A percentile compares a stretch with the other conserved stretches of the same genome.
phyloP scores from a whole-genome alignment of 2,888 invertebrate genomes.

The Dolichomitus sp. region DNA sequence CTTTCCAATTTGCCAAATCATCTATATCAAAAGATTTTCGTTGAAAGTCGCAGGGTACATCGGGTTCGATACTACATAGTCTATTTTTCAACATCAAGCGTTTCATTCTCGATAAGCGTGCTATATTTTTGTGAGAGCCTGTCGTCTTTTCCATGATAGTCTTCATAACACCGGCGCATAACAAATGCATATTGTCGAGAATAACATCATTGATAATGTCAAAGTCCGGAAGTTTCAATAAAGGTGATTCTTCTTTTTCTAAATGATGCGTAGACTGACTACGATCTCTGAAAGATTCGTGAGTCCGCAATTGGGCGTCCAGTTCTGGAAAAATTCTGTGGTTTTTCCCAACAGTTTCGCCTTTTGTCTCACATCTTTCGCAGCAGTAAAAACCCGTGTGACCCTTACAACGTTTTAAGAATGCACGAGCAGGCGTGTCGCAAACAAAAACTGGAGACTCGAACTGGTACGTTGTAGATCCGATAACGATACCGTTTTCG shows the following conservation, averaged over 20 bases:
- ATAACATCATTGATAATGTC: slow-evolving; percentile 8
- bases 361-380: slow-evolving; percentile 62
- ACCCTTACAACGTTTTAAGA: slow-evolving; percentile 58
- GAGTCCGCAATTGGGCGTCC: slow-evolving; percentile 16
- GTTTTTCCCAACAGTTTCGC: slow-evolving; percentile 32
- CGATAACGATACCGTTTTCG: slow-evolving; percentile 20
- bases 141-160: slow-evolving; percentile 29
- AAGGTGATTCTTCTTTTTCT: slow-evolving; percentile 7
- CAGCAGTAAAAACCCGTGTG: slow-evolving; percentile 66
- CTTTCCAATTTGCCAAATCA: slow-evolving; percentile 47
- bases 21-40: slow-evolving; percentile 57
- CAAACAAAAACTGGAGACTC: slow-evolving; percentile 44
- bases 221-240: slow-evolving; percentile 16
- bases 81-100: slow-evolving; percentile 12
- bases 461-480: neutral
- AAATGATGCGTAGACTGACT: slow-evolving; percentile 9
- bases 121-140: neutral
- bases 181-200: slow-evolving; percentile 20
- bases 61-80: neutral
- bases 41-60: slow-evolving; percentile 60
- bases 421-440: slow-evolving; percentile 68
- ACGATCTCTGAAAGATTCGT: slow-evolving; percentile 16
- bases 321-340: slow-evolving; percentile 60
- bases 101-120: neutral
- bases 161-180: slow-evolving; percentile 19